phyloP scores from a whole-genome alignment of 2,888 invertebrate genomes.

The Netelia fuscicornis region DNA sequence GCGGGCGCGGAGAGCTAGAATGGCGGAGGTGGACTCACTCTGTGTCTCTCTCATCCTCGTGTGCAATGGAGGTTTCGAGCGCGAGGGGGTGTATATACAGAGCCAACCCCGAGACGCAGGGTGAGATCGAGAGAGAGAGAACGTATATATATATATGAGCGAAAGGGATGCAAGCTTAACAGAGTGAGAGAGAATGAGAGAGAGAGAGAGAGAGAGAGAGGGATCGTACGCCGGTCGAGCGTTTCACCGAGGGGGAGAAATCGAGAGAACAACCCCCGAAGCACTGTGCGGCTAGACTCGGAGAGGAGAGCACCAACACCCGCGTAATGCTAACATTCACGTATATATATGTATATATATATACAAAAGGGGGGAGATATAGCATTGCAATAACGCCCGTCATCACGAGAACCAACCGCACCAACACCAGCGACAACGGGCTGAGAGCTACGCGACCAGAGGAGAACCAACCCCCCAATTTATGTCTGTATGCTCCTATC shows the following conservation, averaged over 20 bases:
- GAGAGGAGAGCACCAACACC: conserved; percentile 58
- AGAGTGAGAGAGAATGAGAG: conserved; percentile 16
- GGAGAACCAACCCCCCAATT: conserved; percentile 63
- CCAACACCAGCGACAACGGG: conserved; percentile 54
- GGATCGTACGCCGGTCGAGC: conserved; percentile 41
- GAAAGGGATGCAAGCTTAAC: conserved; percentile 18
- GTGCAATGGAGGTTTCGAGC: conserved; percentile 20
- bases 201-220: conserved; percentile 57
- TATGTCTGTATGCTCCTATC: conserved; percentile 72
- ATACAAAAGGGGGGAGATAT: conserved; percentile 21
- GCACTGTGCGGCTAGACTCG: conserved; percentile 68
- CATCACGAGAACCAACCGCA: conserved; percentile 68
- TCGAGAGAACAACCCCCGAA: conserved; percentile 68
- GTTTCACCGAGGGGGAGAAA: conserved; percentile 58
- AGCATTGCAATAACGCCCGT: conserved; percentile 54
- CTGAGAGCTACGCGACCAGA: conserved; percentile 54
- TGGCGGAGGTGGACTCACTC: conserved; percentile 40
- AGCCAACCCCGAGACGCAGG: conserved; percentile 49
- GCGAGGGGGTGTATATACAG: conserved; percentile 25
- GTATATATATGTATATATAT: conserved; percentile 15
- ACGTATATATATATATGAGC: background rate
- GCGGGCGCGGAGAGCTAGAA: conserved; percentile 40
- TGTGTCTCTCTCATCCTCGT: background rate
- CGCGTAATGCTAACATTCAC: conserved; percentile 18
- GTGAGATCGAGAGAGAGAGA: conserved; percentile 7